phyloP scores from a whole-genome alignment of 2,113 vertebrate species.

The Balaenoptera acutorostrata region DNA sequence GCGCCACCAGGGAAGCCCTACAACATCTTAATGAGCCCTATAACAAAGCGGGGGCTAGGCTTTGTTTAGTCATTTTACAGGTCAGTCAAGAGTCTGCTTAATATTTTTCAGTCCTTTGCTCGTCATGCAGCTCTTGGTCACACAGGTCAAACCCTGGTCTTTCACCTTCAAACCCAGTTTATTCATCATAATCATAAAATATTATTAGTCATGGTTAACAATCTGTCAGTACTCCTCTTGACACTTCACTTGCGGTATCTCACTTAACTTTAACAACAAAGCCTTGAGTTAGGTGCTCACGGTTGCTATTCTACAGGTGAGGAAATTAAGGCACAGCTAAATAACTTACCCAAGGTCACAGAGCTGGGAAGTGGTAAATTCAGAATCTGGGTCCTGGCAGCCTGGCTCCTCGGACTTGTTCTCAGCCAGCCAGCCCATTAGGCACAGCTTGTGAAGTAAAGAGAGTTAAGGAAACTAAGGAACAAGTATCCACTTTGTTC shows the following conservation, averaged over 20 bases:
- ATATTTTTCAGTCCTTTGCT: not conserved
- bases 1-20: not conserved
- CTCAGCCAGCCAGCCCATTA: not conserved
- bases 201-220: not conserved
- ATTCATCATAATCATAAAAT: conserved; percentile 7
- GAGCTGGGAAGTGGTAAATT: not conserved
- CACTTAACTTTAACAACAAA: not conserved
- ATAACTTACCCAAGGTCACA: not conserved
- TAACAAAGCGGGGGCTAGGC: not conserved
- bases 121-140: not conserved
- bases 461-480: not conserved
- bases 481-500: not conserved
- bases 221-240: not conserved
- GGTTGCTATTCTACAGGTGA: not conserved
- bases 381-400: not conserved
- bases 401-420: not conserved
- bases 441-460: not conserved
- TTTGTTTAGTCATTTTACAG: not conserved
- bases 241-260: not conserved
- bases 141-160: not conserved
- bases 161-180: not conserved
- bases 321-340: not conserved
- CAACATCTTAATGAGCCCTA: not conserved
- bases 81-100: not conserved
- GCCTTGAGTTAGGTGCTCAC: not conserved